A percentile compares a stretch with the other conserved stretches of the same genome.
phyloP scores from a whole-genome alignment of 2,113 vertebrate genomes.

The Henicopernis longicauda region DNA sequence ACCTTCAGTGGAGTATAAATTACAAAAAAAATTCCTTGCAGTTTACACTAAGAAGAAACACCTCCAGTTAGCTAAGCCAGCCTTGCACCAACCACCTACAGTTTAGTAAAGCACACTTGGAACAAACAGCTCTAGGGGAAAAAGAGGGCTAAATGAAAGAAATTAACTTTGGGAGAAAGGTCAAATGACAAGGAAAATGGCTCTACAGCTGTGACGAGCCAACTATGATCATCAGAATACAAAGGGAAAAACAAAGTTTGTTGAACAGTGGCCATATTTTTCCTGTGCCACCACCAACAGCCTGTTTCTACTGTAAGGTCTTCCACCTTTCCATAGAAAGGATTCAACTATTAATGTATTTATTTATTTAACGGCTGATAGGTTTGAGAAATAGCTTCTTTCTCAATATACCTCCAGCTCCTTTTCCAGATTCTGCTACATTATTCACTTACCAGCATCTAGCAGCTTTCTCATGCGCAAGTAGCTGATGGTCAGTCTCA shows the following conservation, averaged over 20 bases:
- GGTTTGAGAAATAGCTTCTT: neutral
- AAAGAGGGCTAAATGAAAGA: neutral
- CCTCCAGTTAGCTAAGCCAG: neutral
- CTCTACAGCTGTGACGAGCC: neutral
- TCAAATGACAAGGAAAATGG: neutral
- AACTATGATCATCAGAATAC: neutral
- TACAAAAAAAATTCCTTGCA: neutral
- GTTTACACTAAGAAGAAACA: neutral
- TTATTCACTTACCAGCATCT: constrained; percentile 75
- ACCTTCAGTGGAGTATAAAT: neutral
- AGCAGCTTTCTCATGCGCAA: constrained; percentile 91
- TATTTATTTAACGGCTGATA: neutral
- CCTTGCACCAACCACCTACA: neutral
- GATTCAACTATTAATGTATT: neutral
- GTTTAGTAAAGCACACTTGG: neutral
- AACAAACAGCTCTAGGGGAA: neutral
- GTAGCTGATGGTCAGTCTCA: constrained; percentile 97
- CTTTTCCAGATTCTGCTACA: neutral
- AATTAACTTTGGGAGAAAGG: neutral
- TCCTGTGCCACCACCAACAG: neutral
- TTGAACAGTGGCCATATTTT: neutral
- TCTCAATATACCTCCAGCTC: neutral
- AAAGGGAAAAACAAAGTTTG: neutral
- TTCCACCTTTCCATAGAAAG: neutral
- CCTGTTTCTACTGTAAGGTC: neutral